These are phyloP conservation scores for Manis pentadactyla DNA, from an alignment of 2,797 vertebrate genomes.

Conservation along the genomic window DNA sequence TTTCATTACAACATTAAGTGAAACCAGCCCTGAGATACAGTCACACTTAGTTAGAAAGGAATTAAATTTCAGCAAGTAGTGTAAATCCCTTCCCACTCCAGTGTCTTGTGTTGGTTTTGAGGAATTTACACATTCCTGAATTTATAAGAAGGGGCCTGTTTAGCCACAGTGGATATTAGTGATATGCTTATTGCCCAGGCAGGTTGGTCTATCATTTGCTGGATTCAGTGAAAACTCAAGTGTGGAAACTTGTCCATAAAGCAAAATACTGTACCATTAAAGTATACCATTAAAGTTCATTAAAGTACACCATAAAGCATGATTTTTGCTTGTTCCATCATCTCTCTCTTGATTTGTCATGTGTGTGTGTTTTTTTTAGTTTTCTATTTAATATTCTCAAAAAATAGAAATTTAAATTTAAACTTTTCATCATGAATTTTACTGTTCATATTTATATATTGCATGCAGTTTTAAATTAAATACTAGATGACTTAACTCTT, in stretches of 20 bases:
- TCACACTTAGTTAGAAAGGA: not conserved
- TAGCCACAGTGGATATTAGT: not conserved
- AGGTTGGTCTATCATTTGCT: not conserved
- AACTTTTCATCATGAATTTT: not conserved
- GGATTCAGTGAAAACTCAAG: not conserved
- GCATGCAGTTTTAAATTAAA: conserved; percentile 3
- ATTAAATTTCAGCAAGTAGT: conserved; percentile 16
- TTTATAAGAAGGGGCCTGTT: not conserved
- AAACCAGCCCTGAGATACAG: not conserved
- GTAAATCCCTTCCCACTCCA: not conserved
- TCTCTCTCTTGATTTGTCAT: not conserved
- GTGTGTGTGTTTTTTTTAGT: not conserved
- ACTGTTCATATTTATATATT: not conserved
- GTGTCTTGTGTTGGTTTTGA: not conserved
- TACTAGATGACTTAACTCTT: not conserved
- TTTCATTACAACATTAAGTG: not conserved
- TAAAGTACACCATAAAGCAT: not conserved
- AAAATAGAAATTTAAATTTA: not conserved
- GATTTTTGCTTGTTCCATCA: not conserved
- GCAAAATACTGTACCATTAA: not conserved
- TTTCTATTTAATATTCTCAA: not conserved
- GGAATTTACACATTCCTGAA: not conserved
- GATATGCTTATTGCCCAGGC: not conserved
- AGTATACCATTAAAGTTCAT: not conserved
- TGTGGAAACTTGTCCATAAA: not conserved